Conservation (phyloP, 2,888 invertebrate genomes). For the Caenorhabditis panamensis region DNA sequence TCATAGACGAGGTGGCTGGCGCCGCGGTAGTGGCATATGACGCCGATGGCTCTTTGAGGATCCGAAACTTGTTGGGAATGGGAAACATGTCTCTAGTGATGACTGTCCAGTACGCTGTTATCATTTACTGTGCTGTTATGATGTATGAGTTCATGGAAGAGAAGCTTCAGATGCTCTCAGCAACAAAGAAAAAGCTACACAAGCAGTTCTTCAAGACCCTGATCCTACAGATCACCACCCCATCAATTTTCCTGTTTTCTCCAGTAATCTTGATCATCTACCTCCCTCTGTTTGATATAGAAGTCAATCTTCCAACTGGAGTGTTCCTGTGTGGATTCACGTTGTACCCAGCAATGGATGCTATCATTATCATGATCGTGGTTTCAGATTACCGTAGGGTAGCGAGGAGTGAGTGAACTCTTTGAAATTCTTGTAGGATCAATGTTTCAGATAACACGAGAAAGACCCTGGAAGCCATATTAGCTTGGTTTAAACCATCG, state of each 20-base stretch:
- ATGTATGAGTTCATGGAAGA: slow-evolving; percentile 28
- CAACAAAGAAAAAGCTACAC: not conserved
- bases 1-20: slow-evolving; percentile 17
- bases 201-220: slow-evolving; percentile 30
- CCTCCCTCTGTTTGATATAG: slow-evolving; percentile 18
- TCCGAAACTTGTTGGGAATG: slow-evolving; percentile 19
- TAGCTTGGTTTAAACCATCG: no score
- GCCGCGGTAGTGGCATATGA: slow-evolving; percentile 7
- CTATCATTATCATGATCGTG: slow-evolving; percentile 22
- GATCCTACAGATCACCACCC: slow-evolving; percentile 19
- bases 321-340: slow-evolving; percentile 14
- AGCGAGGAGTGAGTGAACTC: slow-evolving; percentile 13
- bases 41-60: not conserved
- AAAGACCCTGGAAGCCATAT: not conserved
- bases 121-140: slow-evolving; percentile 25
- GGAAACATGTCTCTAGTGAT: slow-evolving; percentile 14
- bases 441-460: not conserved
- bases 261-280: slow-evolving; percentile 21
- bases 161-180: slow-evolving; percentile 8
- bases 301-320: slow-evolving; percentile 19
- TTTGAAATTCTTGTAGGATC: not conserved
- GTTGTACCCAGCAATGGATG: slow-evolving; percentile 39
- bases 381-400: slow-evolving; percentile 32
- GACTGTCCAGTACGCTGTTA: slow-evolving; percentile 25
- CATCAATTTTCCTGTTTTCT: slow-evolving; percentile 14